Conservation (phyloP, 2,113 vertebrate genomes). For the Papio anubis region DNA sequence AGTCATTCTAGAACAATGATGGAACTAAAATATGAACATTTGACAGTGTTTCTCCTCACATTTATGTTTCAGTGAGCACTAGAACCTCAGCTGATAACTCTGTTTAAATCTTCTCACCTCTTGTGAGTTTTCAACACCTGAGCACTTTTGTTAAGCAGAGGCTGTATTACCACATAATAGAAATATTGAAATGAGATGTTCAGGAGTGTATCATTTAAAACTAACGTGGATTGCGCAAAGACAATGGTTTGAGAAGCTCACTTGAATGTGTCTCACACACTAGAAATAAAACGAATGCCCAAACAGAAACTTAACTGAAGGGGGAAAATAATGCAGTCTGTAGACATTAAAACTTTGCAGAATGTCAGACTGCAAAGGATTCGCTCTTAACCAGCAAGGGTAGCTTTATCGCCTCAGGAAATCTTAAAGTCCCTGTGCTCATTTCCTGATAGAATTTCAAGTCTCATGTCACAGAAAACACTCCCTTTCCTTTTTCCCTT, state of each 20-base stretch:
- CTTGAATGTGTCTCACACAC: neutral
- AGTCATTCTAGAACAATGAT: neutral
- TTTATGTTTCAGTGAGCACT: neutral
- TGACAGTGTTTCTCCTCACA: neutral
- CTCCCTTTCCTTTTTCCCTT: neutral
- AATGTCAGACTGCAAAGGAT: constrained; percentile 10
- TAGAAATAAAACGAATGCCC: neutral
- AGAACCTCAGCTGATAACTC: neutral
- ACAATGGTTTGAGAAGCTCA: neutral
- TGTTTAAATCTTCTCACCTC: neutral
- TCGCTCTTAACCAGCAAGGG: neutral
- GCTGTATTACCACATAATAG: neutral
- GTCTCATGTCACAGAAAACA: neutral
- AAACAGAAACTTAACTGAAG: neutral
- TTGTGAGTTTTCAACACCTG: neutral
- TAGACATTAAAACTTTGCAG: constrained; percentile 31
- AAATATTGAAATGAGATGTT: neutral
- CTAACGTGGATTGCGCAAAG: neutral
- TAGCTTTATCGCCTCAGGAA: neutral
- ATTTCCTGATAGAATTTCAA: neutral
- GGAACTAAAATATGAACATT: neutral
- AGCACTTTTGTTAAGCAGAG: neutral
- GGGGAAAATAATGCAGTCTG: neutral
- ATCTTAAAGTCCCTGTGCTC: neutral
- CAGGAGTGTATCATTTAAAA: neutral